These are phyloP conservation scores for Magallana ariakensis DNA, from an alignment of 1,140 invertebrate genomes.

Conservation along the genomic window DNA sequence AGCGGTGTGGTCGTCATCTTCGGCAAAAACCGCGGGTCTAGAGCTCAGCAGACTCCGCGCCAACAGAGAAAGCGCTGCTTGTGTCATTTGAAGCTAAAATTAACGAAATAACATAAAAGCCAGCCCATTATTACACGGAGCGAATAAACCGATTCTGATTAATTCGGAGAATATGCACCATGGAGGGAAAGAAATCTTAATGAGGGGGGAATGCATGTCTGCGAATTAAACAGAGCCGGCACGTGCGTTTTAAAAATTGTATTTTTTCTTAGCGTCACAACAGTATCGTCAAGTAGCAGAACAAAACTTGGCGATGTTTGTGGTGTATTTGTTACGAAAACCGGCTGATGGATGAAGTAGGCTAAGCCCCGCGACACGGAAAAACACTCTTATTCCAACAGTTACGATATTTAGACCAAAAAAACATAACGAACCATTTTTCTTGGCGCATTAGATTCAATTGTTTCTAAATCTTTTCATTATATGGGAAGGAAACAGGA, in stretches of 20 bases:
- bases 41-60: background rate
- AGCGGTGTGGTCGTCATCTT: background rate
- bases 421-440: background rate
- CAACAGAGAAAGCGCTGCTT: constrained; percentile 24
- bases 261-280: background rate
- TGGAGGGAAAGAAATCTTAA: constrained; percentile 26
- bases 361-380: constrained; percentile 4
- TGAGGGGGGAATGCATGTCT: constrained; percentile 32
- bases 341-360: background rate
- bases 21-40: background rate
- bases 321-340: constrained; percentile 10
- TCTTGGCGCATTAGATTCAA: constrained; percentile 20
- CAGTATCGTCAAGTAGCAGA: constrained; percentile 35
- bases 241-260: constrained; percentile 26
- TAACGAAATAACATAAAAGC: constrained; percentile 37
- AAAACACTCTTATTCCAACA: constrained; percentile 16
- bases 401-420: background rate
- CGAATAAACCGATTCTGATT: constrained; percentile 28
- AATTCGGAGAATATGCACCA: constrained; percentile 34
- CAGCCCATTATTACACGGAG: constrained; percentile 26
- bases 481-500: constrained; percentile 1
- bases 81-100: constrained; percentile 36
- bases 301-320: constrained; percentile 27
- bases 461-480: constrained; percentile 19
- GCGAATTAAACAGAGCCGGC: constrained; percentile 35